Evolutionary conservation across 2,797 vertebrate species (phyloP), one percentile per base, ranked within the genome.

Genomic region (Danionella dracula): DNA sequence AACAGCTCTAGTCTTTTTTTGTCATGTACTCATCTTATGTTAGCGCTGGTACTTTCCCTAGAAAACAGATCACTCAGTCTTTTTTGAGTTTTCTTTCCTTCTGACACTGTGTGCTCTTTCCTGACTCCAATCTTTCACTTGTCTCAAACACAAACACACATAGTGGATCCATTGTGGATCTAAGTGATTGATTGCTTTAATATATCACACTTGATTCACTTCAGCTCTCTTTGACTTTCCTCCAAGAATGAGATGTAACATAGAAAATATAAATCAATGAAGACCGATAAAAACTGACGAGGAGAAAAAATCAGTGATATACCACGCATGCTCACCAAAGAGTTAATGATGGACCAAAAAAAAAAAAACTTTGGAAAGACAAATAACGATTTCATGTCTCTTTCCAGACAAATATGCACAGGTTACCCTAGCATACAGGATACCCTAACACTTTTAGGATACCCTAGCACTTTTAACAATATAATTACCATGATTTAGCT

Each of bases 171-270:
- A 56, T 54, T 50, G 11, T 19, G 77, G n/a, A n/a, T 79, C 74
- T 45, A 49, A 31, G 70, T 83, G 82, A 85, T 82, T 80, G 82
- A 86, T 84, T 68, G 69, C 74, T 73, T 79, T 80, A 83, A 82
- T 86, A 85, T 79, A 79, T 75, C 69, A 74, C 53, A 68, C 58
- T 70, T 70, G 48, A 68, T 75, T 77, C 59, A 46, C 38, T 65
- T 72, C 66, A 38, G 32, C 54, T 58, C 21, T 37, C 59, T 50
- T 32, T 67, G 58, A 65, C 31, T 42, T 32, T 56, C 65, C 51
- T 68, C 44, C 7, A 50, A 63, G 58, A 63, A 34, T 23, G 37
- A 59, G 29, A 70, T 62, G 66, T 66, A 44, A 35, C 50, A 40
- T 75, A 51, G 44, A 55, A 63, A 48, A 55, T 63, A 67, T 55